These are phyloP conservation scores for Nothoprocta perdicaria DNA, from an alignment of 2,113 vertebrate species.

Conservation along the genomic window DNA sequence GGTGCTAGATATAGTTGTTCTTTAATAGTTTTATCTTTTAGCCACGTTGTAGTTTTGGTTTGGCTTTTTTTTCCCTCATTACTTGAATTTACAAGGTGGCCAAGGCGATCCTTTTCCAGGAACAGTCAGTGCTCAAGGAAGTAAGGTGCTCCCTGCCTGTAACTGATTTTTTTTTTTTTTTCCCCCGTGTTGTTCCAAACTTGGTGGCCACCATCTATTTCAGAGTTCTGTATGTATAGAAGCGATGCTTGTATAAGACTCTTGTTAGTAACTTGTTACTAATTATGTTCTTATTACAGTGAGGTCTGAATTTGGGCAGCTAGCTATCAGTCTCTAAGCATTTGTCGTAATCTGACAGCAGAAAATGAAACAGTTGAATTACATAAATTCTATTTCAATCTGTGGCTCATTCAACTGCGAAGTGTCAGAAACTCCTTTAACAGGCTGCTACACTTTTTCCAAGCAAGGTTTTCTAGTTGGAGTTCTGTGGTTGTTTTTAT, in stretches of 20 bases:
- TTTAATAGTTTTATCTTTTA: neutral
- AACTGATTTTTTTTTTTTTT: neutral
- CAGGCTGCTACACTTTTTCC: neutral
- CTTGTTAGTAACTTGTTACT: neutral
- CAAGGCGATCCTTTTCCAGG: neutral
- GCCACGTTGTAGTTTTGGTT: neutral
- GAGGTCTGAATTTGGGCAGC: neutral
- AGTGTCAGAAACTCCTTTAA: neutral
- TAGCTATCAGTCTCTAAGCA: neutral
- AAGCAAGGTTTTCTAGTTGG: neutral
- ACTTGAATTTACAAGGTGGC: neutral
- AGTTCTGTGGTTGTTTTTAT: neutral
- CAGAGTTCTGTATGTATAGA: neutral
- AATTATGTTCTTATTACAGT: neutral
- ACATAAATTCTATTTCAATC: neutral
- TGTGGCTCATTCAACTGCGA: neutral
- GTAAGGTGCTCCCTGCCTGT: neutral
- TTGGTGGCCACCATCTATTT: neutral
- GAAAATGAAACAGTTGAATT: neutral
- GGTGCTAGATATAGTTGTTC: neutral
- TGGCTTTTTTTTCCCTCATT: neutral
- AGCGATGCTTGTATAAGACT: neutral
- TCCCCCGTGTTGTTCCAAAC: neutral
- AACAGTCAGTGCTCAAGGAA: neutral
- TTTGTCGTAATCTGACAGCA: neutral